Evolutionary conservation across 1,140 invertebrate genomes (phyloP), one percentile per base, ranked within the genome.

Genomic region (Rhyacophila brunnea): DNA sequence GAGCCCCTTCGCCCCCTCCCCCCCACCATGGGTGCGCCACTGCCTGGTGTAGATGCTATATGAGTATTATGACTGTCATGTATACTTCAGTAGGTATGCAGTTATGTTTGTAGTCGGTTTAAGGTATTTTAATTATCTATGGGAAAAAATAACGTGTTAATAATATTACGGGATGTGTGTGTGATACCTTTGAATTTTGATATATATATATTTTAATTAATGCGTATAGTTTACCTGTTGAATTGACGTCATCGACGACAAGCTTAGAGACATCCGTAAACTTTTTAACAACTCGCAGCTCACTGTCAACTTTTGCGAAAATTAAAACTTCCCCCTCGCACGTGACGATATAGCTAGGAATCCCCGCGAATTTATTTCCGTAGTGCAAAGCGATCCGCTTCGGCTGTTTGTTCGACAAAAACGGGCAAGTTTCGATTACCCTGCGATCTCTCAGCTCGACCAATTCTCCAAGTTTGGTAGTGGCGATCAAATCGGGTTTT

Each of bases 381-480:
- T 35, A 51, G 35, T 59, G 56, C n/a, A 59, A 10, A 14, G 13
- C 17, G 17, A 63, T 46, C 35, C 53, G 20, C 6, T 43, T 43
- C 13, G 35, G 36, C 43, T 51, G 10, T 15, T 19, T 5, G 7
- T 50, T 19, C 0, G n/a, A 17, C 18, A 18, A 5, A 6, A 55
- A 1, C 11, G 35, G n/a, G 34, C 13, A 51, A 1, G 62, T 56
- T 18, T 11, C 4, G 11, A 46, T 40, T 6, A 50, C 28, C 7
- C 20, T 40, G 11, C 57, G 56, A 52, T 64, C 34, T 23, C 45
- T 52, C 6, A 64, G 43, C 34, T 59, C 52, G 6, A 64, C 36
- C 13, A 64, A 19, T 52, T 64, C 62, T 32, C 62, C 52, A 7
- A 40, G 11, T 43, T 59, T 59, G 5, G 62, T 64, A 1, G 42